Evolutionary conservation across 2,113 vertebrate genomes (phyloP).

Genomic region (Dicentrarchus labrax): DNA sequence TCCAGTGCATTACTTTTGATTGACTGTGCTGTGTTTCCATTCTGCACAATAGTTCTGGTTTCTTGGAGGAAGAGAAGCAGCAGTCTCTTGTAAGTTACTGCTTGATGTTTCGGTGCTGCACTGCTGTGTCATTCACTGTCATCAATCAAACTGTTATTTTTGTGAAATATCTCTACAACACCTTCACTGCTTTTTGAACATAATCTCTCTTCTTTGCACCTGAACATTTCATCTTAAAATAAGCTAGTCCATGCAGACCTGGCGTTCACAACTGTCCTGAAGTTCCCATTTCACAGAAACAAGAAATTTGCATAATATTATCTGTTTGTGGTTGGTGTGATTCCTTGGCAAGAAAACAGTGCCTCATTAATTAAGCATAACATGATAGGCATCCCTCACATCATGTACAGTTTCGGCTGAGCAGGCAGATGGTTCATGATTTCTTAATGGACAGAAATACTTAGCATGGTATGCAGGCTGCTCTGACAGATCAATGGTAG

Average conservation of each 20-base stretch:
- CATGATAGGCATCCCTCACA: conserved; percentile 64
- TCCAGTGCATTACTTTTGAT: conserved; percentile 33
- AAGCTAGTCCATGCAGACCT: conserved; percentile 12
- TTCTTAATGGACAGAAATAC: conserved; percentile 74
- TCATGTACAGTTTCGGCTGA: conserved; percentile 66
- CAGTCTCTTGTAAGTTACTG: background rate
- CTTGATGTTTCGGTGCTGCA: conserved; percentile 25
- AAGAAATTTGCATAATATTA: conserved; percentile 53
- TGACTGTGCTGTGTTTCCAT: conserved; percentile 8
- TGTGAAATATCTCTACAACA: conserved; percentile 40
- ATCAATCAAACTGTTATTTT: conserved; percentile 51
- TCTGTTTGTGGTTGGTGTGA: conserved; percentile 39
- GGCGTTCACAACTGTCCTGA: conserved; percentile 7
- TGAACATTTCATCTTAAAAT: conserved; percentile 21
- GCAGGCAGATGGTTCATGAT: conserved; percentile 78
- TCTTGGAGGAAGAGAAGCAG: conserved; percentile 7
- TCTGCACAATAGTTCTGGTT: conserved; percentile 2
- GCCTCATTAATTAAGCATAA: conserved; percentile 74
- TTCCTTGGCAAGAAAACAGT: conserved; percentile 56
- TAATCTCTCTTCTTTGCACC: conserved; percentile 3
- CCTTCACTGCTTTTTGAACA: conserved; percentile 40
- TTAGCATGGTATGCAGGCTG: conserved; percentile 40
- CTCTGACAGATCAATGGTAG: conserved; percentile 58
- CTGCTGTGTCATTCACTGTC: conserved; percentile 41
- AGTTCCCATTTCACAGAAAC: conserved; percentile 56